Evolutionary conservation across 2,888 invertebrate genomes (phyloP).

Genomic region (Pterostichus niger): DNA sequence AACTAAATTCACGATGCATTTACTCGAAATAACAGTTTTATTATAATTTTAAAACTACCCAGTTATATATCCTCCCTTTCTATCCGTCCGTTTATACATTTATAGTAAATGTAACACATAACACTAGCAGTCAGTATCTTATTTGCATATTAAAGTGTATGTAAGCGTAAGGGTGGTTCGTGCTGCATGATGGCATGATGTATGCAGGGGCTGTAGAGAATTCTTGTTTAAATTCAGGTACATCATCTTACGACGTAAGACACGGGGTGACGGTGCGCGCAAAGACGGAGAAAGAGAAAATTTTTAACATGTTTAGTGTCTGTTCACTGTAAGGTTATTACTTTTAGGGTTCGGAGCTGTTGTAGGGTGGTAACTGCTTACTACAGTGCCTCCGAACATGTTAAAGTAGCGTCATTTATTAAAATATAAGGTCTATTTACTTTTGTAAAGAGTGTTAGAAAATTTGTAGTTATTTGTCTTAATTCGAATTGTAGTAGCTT

Average conservation of each 20-base stretch:
- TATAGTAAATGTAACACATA: no score
- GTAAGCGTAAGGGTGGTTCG: not conserved
- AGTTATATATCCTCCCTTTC: no score
- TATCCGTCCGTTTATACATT: no score
- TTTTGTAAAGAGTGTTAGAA: no score
- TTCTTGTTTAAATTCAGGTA: constrained; percentile 17
- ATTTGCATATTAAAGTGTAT: not conserved
- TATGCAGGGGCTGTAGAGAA: not conserved
- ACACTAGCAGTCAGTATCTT: not conserved
- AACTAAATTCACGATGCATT: no score
- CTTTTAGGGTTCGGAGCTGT: constrained; percentile 19
- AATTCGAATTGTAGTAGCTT: no score
- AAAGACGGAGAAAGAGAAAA: constrained; percentile 4
- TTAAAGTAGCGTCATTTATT: no score
- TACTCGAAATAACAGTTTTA: no score
- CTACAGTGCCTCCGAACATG: not conserved
- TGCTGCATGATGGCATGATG: not conserved
- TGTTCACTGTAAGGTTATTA: constrained; percentile 47
- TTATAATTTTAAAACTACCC: no score
- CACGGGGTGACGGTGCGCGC: not conserved
- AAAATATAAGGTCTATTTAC: no score
- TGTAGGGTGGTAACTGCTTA: no score
- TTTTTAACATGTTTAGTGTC: constrained; percentile 55
- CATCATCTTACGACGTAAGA: constrained; percentile 11
- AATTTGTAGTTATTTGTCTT: no score